Base-by-base conservation (phyloP, 2,888 invertebrate genomes). In the Tenthredo distinguenda region DNA sequence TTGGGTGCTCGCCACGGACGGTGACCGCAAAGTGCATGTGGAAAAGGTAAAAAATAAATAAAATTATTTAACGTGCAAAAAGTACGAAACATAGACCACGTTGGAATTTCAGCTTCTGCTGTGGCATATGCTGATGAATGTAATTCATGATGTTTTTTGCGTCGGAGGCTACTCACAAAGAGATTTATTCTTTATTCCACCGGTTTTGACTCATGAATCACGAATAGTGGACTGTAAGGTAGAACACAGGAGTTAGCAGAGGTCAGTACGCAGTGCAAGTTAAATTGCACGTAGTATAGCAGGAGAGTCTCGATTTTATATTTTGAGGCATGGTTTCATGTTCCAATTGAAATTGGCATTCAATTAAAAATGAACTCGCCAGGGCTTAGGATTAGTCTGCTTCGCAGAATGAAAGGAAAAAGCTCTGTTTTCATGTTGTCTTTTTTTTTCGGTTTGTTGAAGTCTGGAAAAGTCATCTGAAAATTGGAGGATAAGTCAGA, bases 1-100 rank as follows among this genome's bases (percentile, higher is more conserved):
- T 81, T 81, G 81, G 58, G 62, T 31, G 21, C 7, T 62, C 40
- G 81, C 81, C 62, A 81, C 62, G 81, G 40, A 50, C 40, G 21
- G 62, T n/a, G 58, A 81, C 81, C 81, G 40, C 62, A 81, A 40
- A 62, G 12, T 62, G 81, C 62, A 81, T 18, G 43, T 12, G 6
- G 77, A 21, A 15, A 76, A 47, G 43, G 31, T 34, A 21, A 62
- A 40, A 62, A 34, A 40, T 62, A 10, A 81, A 62, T 62, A 31
- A 37, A 81, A 40, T 55, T 34, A 34, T 55, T 81, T 26, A 6
- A 40, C 58, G 6, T 15, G 62, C 21, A 81, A 37, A 81, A 62
- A 81, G 26, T 77, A 55, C 34, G 12, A 76, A 47, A 76, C 43
- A 76, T 76, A 31, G 18, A 43, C 26, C 47, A 31, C 34, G 47